Conservation (phyloP, 2,113 vertebrate species). For the Brachypteracias leptosomus region DNA sequence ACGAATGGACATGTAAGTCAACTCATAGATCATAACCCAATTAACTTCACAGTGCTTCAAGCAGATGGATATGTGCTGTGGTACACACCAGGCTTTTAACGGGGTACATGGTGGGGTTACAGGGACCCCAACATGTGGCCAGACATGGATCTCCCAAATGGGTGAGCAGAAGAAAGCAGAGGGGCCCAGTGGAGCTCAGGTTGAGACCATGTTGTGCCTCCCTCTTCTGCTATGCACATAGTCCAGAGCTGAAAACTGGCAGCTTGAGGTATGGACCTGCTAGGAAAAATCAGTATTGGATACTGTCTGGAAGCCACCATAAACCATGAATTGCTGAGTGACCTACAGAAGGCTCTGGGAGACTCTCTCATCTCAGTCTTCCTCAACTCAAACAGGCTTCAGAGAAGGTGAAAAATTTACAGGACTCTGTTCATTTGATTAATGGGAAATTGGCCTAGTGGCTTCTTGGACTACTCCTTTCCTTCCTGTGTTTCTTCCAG, state of each 20-base stretch:
- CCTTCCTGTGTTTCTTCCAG: background rate
- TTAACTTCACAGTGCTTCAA: background rate
- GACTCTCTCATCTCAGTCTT: background rate
- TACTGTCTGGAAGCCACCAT: background rate
- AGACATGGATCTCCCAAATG: background rate
- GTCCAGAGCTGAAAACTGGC: background rate
- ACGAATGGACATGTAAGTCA: background rate
- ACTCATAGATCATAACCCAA: background rate
- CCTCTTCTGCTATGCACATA: background rate
- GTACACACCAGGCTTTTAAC: background rate
- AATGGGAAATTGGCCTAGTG: background rate
- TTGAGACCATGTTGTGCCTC: fast-evolving
- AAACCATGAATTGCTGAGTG: background rate
- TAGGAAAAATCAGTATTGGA: background rate
- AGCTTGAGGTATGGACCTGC: background rate
- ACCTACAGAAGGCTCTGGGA: background rate
- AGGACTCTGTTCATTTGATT: background rate
- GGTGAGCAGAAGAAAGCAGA: background rate
- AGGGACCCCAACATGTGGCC: fast-evolving
- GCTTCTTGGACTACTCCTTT: background rate
- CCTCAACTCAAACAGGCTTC: background rate
- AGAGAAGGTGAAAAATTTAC: background rate
- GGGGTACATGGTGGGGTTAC: background rate
- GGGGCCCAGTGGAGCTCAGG: background rate
- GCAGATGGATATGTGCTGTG: too few species aligned